Evolutionary conservation across 2,113 vertebrate genomes (phyloP), one percentile per base, ranked within the genome.

Genomic region (Trinectes maculatus): DNA sequence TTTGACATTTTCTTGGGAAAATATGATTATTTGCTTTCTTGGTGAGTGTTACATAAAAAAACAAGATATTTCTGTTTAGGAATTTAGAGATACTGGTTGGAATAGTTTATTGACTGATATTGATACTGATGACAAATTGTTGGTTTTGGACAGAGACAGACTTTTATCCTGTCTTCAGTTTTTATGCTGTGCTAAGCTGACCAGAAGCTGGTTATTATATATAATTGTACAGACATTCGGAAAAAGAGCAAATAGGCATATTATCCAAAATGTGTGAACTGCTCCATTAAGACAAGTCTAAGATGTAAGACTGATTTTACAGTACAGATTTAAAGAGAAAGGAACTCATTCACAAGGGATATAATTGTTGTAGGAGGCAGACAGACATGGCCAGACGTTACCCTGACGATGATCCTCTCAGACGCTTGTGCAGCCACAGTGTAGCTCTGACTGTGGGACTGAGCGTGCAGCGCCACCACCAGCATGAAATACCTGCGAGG

Each of bases 381-480:
- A 91, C 89, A 90, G 89, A 93, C 91, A 92, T 89, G 89, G 89
- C 90, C 90, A 92, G 91, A 92, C 87, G 88, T 95, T 92, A 99
- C 98, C 93, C 97, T 93, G 87, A 99, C 97, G 16, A 99, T 99
- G 93, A 99, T 99, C 91, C 98, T 96, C 91, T 99, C 98, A 0
- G 98, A 99, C 85, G 94, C 95, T 62, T 99, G 96, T 34, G 98
- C 98, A 4, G 97, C 96, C 85, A 99, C 90, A 0, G 94, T 96
- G 92, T 95, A 96, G 87, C 92, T 97, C 94, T 99, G 98, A 91
- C 93, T 97, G 92, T 98, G 97, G 8, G 96, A 93, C 0, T 98
- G 97, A 4, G 95, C 97, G 58, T 98, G 96, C 69, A 99, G 91
- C 3, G 97, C 96, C 73, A 99, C 97, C 85, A 98, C 98, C 74